phyloP scores from a whole-genome alignment of 2,888 invertebrate species.

The Phoenoteleia sp. region DNA sequence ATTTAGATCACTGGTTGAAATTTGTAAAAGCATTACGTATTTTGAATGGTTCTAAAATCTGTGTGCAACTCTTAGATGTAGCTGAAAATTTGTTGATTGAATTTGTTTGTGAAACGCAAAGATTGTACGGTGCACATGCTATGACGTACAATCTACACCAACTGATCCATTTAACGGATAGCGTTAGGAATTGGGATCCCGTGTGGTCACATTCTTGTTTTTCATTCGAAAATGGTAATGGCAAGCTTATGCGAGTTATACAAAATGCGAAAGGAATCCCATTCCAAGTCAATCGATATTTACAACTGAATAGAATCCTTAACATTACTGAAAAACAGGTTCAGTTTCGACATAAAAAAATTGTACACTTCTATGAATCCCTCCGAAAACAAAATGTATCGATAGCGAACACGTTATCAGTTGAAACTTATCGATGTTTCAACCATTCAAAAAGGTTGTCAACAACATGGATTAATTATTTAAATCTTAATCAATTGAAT shows the following conservation, averaged over 20 bases:
- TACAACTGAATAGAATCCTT: not conserved
- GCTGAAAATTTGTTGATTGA: not conserved
- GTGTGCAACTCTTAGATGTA: not conserved
- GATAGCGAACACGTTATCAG: not conserved
- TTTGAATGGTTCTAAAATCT: not conserved
- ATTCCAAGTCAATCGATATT: constrained; percentile 31
- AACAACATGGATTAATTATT: not conserved
- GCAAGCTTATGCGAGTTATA: constrained; percentile 23
- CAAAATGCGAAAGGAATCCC: constrained; percentile 32
- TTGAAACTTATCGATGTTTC: not conserved
- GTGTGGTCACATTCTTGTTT: not conserved
- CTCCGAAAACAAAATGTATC: not conserved
- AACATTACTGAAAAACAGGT: not conserved
- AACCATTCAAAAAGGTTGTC: not conserved
- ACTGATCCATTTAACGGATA: not conserved
- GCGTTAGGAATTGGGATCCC: not conserved
- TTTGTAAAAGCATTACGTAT: constrained; percentile 1
- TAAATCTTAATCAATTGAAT: not conserved
- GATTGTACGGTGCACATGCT: not conserved
- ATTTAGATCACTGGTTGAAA: constrained; percentile 5
- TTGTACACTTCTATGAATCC: constrained; percentile 2
- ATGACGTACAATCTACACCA: not conserved
- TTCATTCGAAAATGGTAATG: constrained; percentile 20
- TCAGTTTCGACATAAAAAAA: not conserved
- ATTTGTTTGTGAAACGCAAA: constrained; percentile 21